Percentiles rank a stretch among this genome's conserved stretches.
These are phyloP conservation scores for Drosophila sucinea DNA, from an alignment of 1,140 invertebrate species.

Conservation along the genomic window DNA sequence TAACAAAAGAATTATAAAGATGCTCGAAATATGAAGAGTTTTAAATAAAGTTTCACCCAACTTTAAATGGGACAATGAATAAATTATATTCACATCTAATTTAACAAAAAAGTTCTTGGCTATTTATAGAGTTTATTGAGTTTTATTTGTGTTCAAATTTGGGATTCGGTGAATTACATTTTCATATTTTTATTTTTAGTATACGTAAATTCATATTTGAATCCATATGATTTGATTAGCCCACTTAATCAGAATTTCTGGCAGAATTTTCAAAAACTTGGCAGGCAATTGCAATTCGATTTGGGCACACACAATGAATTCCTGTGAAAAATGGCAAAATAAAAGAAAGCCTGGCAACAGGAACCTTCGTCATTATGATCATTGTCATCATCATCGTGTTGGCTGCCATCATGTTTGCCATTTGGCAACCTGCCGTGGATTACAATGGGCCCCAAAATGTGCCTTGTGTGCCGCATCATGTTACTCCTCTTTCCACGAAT, in stretches of 20 bases:
- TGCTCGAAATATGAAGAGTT: too few species aligned
- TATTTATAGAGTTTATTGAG: too few species aligned
- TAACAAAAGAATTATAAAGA: too few species aligned
- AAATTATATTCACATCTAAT: too few species aligned
- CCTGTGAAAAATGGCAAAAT: conserved; percentile 16
- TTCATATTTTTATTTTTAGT: neutral
- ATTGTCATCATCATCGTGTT: neutral
- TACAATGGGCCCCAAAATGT: conserved; percentile 11
- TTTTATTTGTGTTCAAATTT: too few species aligned
- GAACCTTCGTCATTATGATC: conserved; percentile 32
- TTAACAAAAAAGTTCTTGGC: too few species aligned
- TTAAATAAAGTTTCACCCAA: too few species aligned
- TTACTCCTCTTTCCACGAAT: neutral
- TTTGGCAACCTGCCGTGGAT: conserved; percentile 53
- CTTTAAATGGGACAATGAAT: too few species aligned
- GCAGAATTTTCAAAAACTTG: conserved; percentile 10
- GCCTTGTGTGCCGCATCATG: conserved; percentile 7
- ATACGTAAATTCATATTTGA: neutral
- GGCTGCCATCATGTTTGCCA: conserved; percentile 15
- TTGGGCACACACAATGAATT: conserved; percentile 16
- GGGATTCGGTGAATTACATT: neutral
- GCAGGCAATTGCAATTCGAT: conserved; percentile 20
- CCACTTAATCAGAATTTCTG: conserved; percentile 12
- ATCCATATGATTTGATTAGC: conserved; percentile 6
- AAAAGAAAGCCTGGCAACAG: conserved; percentile 41